Percentiles rank a stretch among this genome's conserved stretches.
phyloP scores from a whole-genome alignment of 2,888 invertebrate genomes.

The Cantharis rustica region DNA sequence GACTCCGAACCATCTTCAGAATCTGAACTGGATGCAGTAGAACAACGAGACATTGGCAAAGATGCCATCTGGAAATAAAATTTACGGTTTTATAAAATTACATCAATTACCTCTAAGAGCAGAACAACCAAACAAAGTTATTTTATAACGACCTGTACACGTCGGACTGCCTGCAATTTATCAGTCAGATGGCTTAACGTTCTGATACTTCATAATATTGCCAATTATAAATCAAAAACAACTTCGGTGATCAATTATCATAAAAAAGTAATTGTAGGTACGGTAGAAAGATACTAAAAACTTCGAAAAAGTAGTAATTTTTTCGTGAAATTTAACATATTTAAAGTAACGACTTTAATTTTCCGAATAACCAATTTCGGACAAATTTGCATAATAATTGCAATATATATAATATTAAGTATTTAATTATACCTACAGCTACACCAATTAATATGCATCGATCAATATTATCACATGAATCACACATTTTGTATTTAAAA shows the following conservation, averaged over 20 bases:
- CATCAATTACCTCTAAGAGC: background rate
- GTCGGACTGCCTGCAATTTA: background rate
- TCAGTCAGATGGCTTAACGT: background rate
- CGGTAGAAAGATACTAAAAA: background rate
- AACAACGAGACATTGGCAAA: conserved; percentile 48
- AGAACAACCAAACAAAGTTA: background rate
- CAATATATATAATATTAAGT: background rate
- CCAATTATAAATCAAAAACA: background rate
- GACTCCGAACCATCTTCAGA: conserved; percentile 56
- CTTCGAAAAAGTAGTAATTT: background rate
- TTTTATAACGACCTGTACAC: background rate
- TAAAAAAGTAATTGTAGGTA: background rate
- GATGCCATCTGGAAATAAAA: conserved; percentile 52
- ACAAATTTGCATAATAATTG: conserved; percentile 3
- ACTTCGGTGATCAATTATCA: background rate
- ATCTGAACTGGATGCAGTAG: conserved; percentile 50
- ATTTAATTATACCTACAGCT: conserved; percentile 9
- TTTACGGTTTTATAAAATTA: background rate
- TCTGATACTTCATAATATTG: background rate
- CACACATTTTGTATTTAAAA: conserved; percentile 38
- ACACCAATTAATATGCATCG: conserved; percentile 33
- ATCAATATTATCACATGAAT: conserved; percentile 39
- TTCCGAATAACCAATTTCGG: background rate
- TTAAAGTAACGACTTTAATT: background rate
- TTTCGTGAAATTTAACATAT: background rate